phyloP scores from a whole-genome alignment of 2,888 invertebrate genomes.

The Andrena fulva region DNA sequence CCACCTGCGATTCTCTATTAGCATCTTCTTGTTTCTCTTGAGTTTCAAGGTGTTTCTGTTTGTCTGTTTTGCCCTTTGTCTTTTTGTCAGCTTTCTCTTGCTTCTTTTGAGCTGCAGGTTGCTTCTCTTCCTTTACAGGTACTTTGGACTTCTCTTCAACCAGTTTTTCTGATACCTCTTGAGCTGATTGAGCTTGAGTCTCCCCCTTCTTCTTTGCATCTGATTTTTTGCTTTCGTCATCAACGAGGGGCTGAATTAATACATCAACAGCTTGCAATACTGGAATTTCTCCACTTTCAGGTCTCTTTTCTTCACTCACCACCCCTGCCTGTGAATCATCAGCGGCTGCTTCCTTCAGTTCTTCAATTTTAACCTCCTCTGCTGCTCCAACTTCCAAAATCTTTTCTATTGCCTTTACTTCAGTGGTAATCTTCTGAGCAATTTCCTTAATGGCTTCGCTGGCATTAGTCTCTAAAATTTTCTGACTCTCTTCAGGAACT shows the following conservation, averaged over 20 bases:
- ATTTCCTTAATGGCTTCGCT: background rate
- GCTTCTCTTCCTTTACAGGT: constrained; percentile 31
- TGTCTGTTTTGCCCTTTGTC: constrained; percentile 17
- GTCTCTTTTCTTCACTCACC: background rate
- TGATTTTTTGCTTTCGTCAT: background rate
- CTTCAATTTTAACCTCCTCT: constrained; percentile 21
- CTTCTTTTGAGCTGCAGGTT: background rate
- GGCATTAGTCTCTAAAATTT: background rate
- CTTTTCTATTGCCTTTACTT: constrained; percentile 4
- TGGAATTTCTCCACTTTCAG: background rate
- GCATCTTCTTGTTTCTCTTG: background rate
- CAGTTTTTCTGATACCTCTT: background rate
- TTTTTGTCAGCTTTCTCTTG: background rate
- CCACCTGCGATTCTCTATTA: background rate
- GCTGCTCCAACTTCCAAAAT: constrained; percentile 1
- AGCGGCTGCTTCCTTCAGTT: constrained; percentile 6
- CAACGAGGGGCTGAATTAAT: background rate
- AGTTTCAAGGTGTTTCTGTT: background rate
- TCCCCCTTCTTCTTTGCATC: background rate
- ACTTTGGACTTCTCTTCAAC: constrained; percentile 9
- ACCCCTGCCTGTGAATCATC: no score
- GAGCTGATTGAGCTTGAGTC: background rate
- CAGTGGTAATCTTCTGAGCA: background rate
- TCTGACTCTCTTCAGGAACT: constrained; percentile 6
- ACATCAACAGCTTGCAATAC: no score